These are phyloP conservation scores for Listronotus bonariensis DNA, from an alignment of 1,140 invertebrate species.

Conservation along the genomic window DNA sequence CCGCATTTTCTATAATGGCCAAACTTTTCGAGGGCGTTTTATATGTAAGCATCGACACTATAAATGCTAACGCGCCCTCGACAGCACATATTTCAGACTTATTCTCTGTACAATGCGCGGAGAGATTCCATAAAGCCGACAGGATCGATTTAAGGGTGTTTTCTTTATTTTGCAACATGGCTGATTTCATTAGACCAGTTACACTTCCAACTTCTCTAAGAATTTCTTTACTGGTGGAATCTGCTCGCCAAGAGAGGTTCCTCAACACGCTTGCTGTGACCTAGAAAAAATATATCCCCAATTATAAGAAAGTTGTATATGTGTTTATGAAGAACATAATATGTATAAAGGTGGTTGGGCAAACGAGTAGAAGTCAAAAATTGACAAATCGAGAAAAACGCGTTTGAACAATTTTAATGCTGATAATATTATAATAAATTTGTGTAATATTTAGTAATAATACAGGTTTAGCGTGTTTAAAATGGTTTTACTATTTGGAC, in stretches of 20 bases:
- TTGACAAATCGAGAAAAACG: too few relatives aligned
- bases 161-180: conserved; percentile 90
- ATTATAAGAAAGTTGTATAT: too few relatives aligned
- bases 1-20: conserved; percentile 93
- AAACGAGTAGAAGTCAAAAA: too few relatives aligned
- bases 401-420: too few relatives aligned
- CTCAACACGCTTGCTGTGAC: conserved; percentile 92
- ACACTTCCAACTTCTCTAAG: conserved; percentile 91
- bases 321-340: too few relatives aligned
- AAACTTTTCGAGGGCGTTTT: conserved; percentile 85
- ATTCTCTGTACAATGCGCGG: conserved; percentile 92
- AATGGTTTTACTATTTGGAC: too few relatives aligned
- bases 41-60: conserved; percentile 87
- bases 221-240: conserved; percentile 86
- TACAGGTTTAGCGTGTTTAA: too few relatives aligned
- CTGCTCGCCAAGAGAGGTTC: conserved; percentile 96
- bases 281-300: too few relatives aligned
- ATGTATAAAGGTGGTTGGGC: too few relatives aligned
- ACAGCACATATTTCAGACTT: conserved; percentile 92
- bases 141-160: conserved; percentile 93
- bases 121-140: conserved; percentile 95
- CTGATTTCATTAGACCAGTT: conserved; percentile 79
- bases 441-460: too few relatives aligned
- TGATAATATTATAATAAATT: too few relatives aligned
- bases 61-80: conserved; percentile 82